Percentiles rank a stretch among this genome's conserved stretches.
Conservation (phyloP, 2,113 vertebrate species). For the Anoplopoma fimbria region DNA sequence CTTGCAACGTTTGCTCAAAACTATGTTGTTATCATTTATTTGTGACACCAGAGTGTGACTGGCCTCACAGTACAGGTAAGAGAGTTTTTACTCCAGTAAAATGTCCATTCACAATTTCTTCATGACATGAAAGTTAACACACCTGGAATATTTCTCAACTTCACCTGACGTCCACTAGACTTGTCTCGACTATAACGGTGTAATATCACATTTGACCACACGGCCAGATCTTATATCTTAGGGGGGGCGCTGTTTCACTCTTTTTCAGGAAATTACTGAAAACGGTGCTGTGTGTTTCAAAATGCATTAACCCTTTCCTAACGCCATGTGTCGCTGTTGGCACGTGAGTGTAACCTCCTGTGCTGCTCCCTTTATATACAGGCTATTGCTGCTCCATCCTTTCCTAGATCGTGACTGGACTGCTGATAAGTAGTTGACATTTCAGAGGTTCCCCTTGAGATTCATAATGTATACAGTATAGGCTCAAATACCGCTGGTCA, state of each 20-base stretch:
- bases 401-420: constrained; percentile 65
- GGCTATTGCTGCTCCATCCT: constrained; percentile 32
- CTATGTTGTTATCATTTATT: neutral
- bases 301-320: neutral
- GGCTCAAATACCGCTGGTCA: constrained; percentile 2
- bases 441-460: constrained; percentile 48
- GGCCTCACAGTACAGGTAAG: neutral
- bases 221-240: rapidly evolving
- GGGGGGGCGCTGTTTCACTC: constrained; percentile 4
- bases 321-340: constrained; percentile 51
- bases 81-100: neutral
- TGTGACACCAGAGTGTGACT: neutral
- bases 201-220: constrained; percentile 2
- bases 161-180: neutral
- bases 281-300: neutral
- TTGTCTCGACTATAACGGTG: neutral
- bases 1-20: neutral
- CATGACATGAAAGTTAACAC: neutral
- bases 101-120: neutral
- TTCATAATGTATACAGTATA: constrained; percentile 20
- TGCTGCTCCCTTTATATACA: neutral
- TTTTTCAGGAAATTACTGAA: neutral
- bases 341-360: neutral
- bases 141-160: neutral
- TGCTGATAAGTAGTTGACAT: constrained; percentile 63